Evolutionary conservation across 2,113 vertebrate species (phyloP).

Genomic region (Ellobius talpinus): DNA sequence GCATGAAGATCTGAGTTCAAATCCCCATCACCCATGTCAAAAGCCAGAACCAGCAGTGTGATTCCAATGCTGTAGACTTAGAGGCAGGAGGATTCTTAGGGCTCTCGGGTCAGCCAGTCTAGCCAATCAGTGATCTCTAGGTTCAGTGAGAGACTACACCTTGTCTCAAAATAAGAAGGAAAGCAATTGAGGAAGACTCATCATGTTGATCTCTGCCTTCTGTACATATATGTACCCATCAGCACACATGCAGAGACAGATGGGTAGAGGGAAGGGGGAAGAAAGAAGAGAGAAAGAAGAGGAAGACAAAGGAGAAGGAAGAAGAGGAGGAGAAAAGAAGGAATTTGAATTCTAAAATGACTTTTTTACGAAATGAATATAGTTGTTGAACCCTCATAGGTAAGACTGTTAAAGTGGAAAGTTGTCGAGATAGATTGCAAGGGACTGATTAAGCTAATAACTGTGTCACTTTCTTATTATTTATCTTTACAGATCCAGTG

Average conservation of each 20-base stretch:
- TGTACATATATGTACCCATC: background rate
- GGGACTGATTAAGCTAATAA: background rate
- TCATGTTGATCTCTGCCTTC: background rate
- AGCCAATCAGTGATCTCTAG: background rate
- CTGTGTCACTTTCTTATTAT: background rate
- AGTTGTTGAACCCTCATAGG: background rate
- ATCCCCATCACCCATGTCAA: background rate
- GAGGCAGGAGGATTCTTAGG: background rate
- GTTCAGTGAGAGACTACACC: background rate
- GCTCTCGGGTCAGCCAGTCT: background rate
- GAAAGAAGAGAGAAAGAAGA: background rate
- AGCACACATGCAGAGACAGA: background rate
- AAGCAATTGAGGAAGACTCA: background rate
- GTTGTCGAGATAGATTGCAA: background rate
- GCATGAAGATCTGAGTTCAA: background rate
- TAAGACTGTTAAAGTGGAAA: background rate
- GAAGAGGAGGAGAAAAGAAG: background rate
- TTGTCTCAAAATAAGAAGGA: background rate
- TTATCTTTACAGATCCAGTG: conserved; percentile 75
- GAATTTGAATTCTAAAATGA: background rate
- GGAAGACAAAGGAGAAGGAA: too few species aligned
- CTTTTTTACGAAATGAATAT: background rate
- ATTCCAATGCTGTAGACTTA: background rate
- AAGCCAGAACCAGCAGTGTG: background rate
- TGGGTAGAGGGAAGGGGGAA: background rate